phyloP scores from a whole-genome alignment of 2,888 invertebrate species.

The Halictus ligatus region DNA sequence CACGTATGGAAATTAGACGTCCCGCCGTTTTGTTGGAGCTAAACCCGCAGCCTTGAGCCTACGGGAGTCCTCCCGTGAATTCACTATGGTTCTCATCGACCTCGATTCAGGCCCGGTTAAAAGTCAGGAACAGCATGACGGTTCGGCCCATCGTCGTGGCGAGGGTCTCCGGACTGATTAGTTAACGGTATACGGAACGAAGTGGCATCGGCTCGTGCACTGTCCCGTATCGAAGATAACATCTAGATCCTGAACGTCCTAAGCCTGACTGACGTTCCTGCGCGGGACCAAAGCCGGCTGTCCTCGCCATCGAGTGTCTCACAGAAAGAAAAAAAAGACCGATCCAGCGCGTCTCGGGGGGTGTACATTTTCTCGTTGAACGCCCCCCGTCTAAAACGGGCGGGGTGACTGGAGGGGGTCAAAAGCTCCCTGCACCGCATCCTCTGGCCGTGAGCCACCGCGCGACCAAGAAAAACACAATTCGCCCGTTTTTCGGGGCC shows the following conservation, averaged over 20 bases:
- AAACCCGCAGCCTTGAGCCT: not conserved
- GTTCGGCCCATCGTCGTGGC: conserved; percentile 20
- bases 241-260: conserved; percentile 77
- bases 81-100: conserved; percentile 15
- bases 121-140: conserved; percentile 60
- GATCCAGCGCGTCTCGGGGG: conserved; percentile 22
- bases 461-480: conserved; percentile 70
- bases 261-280: conserved; percentile 83
- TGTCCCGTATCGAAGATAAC: conserved; percentile 71
- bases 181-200: conserved; percentile 73
- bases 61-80: not conserved
- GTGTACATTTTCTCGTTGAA: conserved; percentile 67
- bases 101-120: conserved; percentile 54
- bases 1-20: conserved; percentile 40
- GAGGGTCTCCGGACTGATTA: conserved; percentile 75
- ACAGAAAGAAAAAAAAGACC: conserved; percentile 26
- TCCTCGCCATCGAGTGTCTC: conserved; percentile 70
- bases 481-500: conserved; percentile 74
- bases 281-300: conserved; percentile 74
- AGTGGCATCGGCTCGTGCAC: conserved; percentile 45
- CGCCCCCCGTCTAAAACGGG: conserved; percentile 44
- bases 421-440: not conserved
- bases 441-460: not conserved
- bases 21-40: conserved; percentile 18
- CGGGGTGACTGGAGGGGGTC: not conserved